These are phyloP conservation scores for Synanthedon tipuliformis DNA, from an alignment of 2,888 invertebrate species.

Conservation along the genomic window DNA sequence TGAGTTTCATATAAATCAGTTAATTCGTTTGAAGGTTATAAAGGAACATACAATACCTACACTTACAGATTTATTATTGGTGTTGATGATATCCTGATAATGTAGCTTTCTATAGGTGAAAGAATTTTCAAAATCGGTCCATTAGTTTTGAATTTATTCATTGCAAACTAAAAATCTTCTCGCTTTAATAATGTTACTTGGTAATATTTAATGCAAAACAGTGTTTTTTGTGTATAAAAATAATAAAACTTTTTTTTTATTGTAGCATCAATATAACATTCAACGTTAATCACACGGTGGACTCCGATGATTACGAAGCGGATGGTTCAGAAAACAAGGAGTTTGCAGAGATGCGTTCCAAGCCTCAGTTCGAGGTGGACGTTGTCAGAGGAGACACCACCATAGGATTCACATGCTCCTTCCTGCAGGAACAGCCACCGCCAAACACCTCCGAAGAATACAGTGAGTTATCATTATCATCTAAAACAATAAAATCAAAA, in stretches of 20 bases:
- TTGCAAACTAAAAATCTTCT: too few species aligned
- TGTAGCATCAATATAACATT: conserved; percentile 82
- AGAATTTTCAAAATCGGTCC: too few species aligned
- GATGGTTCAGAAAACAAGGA: conserved; percentile 78
- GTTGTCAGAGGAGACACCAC: conserved; percentile 81
- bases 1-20: too few species aligned
- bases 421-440: conserved; percentile 72
- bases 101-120: too few species aligned
- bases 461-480: conserved; percentile 46
- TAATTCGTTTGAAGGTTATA: too few species aligned
- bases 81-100: too few species aligned
- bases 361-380: conserved; percentile 92
- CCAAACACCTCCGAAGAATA: conserved; percentile 77
- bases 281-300: conserved; percentile 96
- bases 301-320: conserved; percentile 77
- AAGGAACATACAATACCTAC: too few species aligned
- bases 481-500: too few species aligned
- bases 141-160: too few species aligned
- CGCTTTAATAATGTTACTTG: too few species aligned
- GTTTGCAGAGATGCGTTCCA: conserved; percentile 86
- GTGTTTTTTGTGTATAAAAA: neutral
- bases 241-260: neutral
- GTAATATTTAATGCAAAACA: neutral
- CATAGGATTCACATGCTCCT: conserved; percentile 88
- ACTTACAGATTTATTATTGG: too few species aligned